Evolutionary conservation across 2,888 invertebrate genomes (phyloP), one percentile per base, ranked within the genome.

Genomic region (Mactromeris polynyma): DNA sequence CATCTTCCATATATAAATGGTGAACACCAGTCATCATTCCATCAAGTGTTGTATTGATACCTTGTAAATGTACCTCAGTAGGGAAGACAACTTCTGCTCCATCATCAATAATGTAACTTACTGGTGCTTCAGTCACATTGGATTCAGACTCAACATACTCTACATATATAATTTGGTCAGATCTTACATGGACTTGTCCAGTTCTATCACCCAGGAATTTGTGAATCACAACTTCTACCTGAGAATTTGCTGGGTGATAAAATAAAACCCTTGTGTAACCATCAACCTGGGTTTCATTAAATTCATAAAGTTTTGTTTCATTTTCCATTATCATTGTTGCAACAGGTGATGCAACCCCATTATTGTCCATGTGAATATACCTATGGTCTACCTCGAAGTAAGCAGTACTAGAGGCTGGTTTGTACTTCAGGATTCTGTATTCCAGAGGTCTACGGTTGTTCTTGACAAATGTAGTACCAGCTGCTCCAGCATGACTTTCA

Each of bases 41-140:
- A 81, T 91, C 88, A 14, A 95, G 83, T 46, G 91, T 93, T 21
- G 94, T 93, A 80, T 95, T 94, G 2, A 94, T 92, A 19, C 95
- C 95, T 46, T 95, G 95, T 78, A 95, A 83, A 83, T 94, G 94
- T 9, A 95, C 94, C 79, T 95, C 95, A 11, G 95, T 94, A 19
- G 95, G 95, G 81, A 95, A 92, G 26, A 95, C 84, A 4, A 95
- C 80, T 82, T 94, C 94, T 31, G 94, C 92, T 21, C 90, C 93
- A 69, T 93, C 54, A 85, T 95, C 95, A 78, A 95, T 94, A 38
- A 94, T 93, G 88, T 93, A 95, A 85, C 95, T 94, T 21, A 95
- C 94, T 0, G 95, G 95, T 4, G 95, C 95, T 88, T 95, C 95
- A 17, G 95, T 95, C 0, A 92, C 87, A 86, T 95, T 95, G n/a